A percentile compares a stretch with the other conserved stretches of the same genome.
Evolutionary conservation across 2,113 vertebrate species (phyloP).

Genomic region (Gymnorhina tibicen): DNA sequence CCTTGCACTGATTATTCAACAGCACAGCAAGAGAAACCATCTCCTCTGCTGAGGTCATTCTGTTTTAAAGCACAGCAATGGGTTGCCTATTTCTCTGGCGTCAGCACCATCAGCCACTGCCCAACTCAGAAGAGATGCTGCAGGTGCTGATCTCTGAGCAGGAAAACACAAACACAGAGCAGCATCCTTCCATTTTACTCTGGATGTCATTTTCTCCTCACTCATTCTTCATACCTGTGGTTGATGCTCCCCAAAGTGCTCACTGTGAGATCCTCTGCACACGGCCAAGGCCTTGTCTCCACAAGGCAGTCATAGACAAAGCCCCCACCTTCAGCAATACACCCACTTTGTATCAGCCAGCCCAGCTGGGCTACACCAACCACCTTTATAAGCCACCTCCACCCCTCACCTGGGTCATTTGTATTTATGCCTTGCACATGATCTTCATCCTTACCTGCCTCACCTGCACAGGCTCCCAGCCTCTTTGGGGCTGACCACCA

Average conservation of each 20-base stretch:
- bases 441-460: background rate
- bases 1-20: background rate
- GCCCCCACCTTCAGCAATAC: fast-evolving
- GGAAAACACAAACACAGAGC: background rate
- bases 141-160: background rate
- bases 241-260: fast-evolving
- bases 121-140: background rate
- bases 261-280: fast-evolving
- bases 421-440: background rate
- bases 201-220: fast-evolving
- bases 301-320: fast-evolving
- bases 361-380: fast-evolving
- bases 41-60: background rate
- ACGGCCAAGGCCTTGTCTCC: fast-evolving
- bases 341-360: fast-evolving
- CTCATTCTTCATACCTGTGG: background rate
- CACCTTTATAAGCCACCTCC: no score
- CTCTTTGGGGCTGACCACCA: background rate
- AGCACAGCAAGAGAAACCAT: background rate
- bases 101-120: background rate
- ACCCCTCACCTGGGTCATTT: background rate
- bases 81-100: background rate
- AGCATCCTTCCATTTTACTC: background rate
- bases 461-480: background rate
- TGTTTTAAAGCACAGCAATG: background rate